A percentile compares a stretch with the other conserved stretches of the same genome.
These are phyloP conservation scores for Oreochromis grahami DNA, from an alignment of 2,797 vertebrate genomes.

Conservation along the genomic window DNA sequence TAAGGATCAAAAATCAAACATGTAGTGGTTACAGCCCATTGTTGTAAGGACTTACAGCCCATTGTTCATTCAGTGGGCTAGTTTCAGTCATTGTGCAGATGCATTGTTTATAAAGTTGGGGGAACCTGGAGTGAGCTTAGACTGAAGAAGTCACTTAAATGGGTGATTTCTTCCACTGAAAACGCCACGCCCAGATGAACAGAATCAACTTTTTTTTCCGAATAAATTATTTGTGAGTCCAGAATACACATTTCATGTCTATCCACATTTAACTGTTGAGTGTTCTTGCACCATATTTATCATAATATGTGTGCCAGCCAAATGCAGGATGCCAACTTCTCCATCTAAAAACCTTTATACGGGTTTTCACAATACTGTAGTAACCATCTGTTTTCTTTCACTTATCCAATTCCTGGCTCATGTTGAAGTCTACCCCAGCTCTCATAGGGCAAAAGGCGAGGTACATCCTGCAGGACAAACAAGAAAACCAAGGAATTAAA, in stretches of 20 bases:
- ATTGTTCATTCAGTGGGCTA: background rate
- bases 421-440: background rate
- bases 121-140: background rate
- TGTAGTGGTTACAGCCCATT: background rate
- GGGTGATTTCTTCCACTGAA: background rate
- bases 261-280: background rate
- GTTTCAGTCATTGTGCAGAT: background rate
- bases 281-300: background rate
- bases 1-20: background rate
- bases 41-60: background rate
- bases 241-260: background rate
- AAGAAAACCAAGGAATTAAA: background rate
- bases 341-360: background rate
- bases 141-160: background rate
- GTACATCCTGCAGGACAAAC: background rate
- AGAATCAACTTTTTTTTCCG: background rate
- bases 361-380: background rate
- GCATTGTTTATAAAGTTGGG: background rate
- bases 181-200: background rate
- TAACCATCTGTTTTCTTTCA: background rate
- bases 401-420: background rate
- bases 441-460: background rate
- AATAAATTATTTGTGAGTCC: background rate
- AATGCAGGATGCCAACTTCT: background rate
- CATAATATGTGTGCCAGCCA: background rate